A percentile compares a stretch with the other conserved stretches of the same genome.
Evolutionary conservation across 1,140 invertebrate species (phyloP).

Genomic region (Cotesia glomerata): DNA sequence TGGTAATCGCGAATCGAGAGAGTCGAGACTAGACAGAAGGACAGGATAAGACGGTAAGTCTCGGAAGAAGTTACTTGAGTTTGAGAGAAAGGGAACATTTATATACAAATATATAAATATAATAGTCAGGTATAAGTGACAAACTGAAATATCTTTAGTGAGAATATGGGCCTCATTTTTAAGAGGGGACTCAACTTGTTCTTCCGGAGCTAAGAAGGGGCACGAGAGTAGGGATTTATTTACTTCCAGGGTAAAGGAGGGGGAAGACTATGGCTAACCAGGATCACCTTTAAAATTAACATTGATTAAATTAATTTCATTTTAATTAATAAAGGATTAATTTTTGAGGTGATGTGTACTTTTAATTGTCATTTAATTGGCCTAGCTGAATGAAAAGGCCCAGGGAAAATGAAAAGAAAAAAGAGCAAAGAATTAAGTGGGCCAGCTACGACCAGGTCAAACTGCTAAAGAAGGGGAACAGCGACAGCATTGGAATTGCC

Average conservation of each 20-base stretch:
- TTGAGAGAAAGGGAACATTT: neutral
- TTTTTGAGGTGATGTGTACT: too few relatives aligned
- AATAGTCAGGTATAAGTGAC: neutral
- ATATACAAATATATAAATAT: neutral
- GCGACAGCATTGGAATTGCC: neutral
- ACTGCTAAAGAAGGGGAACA: slow-evolving; percentile 56
- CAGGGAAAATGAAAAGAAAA: neutral
- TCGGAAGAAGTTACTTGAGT: neutral
- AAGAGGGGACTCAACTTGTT: too few relatives aligned
- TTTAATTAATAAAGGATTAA: too few relatives aligned
- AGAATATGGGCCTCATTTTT: too few relatives aligned
- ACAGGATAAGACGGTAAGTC: neutral
- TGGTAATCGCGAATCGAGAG: neutral
- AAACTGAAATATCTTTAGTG: neutral
- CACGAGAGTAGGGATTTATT: too few relatives aligned
- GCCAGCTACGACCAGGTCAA: slow-evolving; percentile 59
- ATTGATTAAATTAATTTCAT: too few relatives aligned
- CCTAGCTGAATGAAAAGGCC: too few relatives aligned
- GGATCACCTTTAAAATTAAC: too few relatives aligned
- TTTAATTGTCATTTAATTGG: too few relatives aligned
- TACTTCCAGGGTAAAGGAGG: neutral
- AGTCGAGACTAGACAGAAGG: neutral
- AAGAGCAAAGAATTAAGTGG: slow-evolving; percentile 57
- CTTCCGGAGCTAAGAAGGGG: too few relatives aligned
- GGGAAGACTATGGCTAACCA: neutral